Evolutionary conservation across 1,140 invertebrate genomes (phyloP), one percentile per base, ranked within the genome.

Genomic region (Drosophila sproati): DNA sequence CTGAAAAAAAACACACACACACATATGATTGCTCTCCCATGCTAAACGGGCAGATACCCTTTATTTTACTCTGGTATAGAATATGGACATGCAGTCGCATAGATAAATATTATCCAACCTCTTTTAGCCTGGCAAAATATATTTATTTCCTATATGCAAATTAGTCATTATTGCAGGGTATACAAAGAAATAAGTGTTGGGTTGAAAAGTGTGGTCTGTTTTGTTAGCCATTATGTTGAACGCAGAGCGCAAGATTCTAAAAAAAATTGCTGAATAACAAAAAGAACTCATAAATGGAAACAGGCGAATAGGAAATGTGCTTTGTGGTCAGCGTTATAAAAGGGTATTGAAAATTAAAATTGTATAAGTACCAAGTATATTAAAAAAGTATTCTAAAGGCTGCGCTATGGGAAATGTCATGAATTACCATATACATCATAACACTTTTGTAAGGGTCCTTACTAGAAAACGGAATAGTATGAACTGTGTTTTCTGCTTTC

Each of bases 211-310:
- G 31, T 12, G 2, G 5, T 12, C 10, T 50, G 43, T 57, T 57
- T n/a, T 8, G 39, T 43, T 37, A 5, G 31, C 55, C 57, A 39
- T 47, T 39, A 70, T 28, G 41, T n/a, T 6, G 20, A 48, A 31
- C 39, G 37, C 45, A 50, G 4, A n/a, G 12, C 20, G 41, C 10
- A n/a, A 6, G 12, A 4, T 29, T 29, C 35, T 56, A 29, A 39
- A 31, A 8, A 41, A 56, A 32, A 20, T 51, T 31, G 3, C 31
- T 51, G 28, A n/a, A 3, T 37, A 20, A 20, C 8, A 37, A 31
- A 59, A 37, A n/a, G 34, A n/a, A 8, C n/a, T n/a, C 12, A 43
- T 4, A 43, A 43, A 43, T 2, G 41, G 10, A 43, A 3, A 4
- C 41, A 43, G 50, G 4, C n/a, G 8, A 32, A 29, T 10, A 3